A percentile compares a stretch with the other conserved stretches of the same genome.
phyloP scores from a whole-genome alignment of 2,113 vertebrate species.

The Tylochromis polylepis region DNA sequence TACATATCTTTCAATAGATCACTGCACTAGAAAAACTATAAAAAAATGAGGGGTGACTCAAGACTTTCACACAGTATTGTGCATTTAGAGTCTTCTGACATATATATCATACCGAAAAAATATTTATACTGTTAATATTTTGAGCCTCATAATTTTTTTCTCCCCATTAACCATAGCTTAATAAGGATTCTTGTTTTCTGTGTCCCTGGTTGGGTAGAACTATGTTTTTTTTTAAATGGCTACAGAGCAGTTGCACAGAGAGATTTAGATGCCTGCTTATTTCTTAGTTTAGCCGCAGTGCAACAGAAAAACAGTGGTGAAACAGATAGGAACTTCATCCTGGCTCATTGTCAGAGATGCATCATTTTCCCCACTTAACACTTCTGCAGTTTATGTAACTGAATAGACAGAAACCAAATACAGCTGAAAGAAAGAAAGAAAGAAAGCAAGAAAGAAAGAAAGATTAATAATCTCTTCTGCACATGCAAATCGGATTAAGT shows the following conservation, averaged over 20 bases:
- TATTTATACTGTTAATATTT: background rate
- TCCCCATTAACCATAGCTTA: background rate
- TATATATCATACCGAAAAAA: background rate
- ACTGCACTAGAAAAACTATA: too few species aligned
- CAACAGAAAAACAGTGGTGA: slow-evolving; percentile 29
- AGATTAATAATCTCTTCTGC: background rate
- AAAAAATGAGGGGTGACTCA: background rate
- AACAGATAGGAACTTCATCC: slow-evolving; percentile 38
- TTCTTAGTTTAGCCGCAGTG: slow-evolving; percentile 30
- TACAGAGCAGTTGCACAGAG: slow-evolving; percentile 7
- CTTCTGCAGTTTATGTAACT: background rate
- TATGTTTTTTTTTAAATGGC: background rate
- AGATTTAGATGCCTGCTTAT: slow-evolving; percentile 15
- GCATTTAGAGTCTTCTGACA: background rate
- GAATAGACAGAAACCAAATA: background rate
- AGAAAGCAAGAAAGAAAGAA: background rate
- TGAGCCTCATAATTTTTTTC: background rate
- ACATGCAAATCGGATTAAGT: background rate
- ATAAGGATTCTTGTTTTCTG: background rate
- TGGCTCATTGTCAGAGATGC: background rate
- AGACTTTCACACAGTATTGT: background rate
- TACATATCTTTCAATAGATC: too few species aligned
- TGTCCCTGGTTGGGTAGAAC: background rate
- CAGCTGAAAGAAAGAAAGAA: background rate
- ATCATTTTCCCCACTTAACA: background rate